Percentiles rank a stretch among this genome's conserved stretches.
Evolutionary conservation across 2,888 invertebrate species (phyloP).

Genomic region (Sesamia inferens): DNA sequence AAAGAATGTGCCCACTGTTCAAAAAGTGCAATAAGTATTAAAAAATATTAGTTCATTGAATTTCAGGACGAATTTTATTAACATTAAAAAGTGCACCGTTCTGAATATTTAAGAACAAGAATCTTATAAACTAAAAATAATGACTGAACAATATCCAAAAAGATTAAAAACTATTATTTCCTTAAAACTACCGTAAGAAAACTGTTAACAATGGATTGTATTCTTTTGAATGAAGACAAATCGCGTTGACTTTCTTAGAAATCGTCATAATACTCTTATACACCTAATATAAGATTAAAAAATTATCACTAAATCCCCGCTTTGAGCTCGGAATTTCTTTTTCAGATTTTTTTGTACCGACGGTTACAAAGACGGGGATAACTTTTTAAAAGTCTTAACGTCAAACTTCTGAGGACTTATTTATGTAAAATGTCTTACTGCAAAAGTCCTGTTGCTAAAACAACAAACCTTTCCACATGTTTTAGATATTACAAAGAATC

Average conservation of each 20-base stretch:
- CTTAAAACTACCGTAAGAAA: conserved; percentile 35
- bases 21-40: conserved; percentile 30
- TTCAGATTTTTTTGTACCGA: conserved; percentile 59
- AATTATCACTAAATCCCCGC: conserved; percentile 57
- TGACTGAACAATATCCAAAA: not conserved
- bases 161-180: conserved; percentile 41
- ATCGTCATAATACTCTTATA: conserved; percentile 60
- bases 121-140: conserved; percentile 8
- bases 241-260: conserved; percentile 48
- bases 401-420: conserved; percentile 67
- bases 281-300: conserved; percentile 72
- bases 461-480: conserved; percentile 17
- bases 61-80: not conserved
- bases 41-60: conserved; percentile 15
- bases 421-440: conserved; percentile 64
- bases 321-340: conserved; percentile 59
- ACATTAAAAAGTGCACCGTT: conserved; percentile 5
- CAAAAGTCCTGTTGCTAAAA: conserved; percentile 38
- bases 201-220: conserved; percentile 34
- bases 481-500: not conserved
- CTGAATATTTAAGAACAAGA: not conserved
- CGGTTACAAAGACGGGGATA: conserved; percentile 71
- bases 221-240: conserved; percentile 25
- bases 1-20: conserved; percentile 25
- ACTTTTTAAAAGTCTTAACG: conserved; percentile 79